Base-by-base conservation (phyloP, 2,113 vertebrate species). In the Pterocles burchelli region DNA sequence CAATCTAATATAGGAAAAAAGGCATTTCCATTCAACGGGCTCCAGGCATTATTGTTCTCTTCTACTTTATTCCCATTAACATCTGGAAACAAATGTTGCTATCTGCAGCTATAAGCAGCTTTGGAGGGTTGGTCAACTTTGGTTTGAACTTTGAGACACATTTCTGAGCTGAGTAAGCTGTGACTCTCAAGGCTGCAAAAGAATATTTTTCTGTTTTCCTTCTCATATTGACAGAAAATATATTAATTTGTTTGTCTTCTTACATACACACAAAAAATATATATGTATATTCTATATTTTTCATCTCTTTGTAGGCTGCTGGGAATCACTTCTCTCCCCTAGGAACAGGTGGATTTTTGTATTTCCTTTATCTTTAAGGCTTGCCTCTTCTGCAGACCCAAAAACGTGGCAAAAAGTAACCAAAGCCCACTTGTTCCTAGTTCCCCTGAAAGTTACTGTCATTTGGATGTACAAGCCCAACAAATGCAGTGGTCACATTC, bases 171-270 rank as follows among this genome's bases (percentile, higher is more conserved):
- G 81, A 91, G 58, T 54, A 90, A 96, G 81, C 43, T 38, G n/a
- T 24, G 29, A 75, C 65, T 92, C n/a, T 76, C 45, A 31, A 84
- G 29, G 36, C 70, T 75, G 92, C 80, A 78, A 91, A 84, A 67
- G 77, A 81, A 76, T 76, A 85, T 87, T 90, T 88, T 90, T 93
- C 43, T 89, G 43, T 38, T 86, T 89, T 83, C 57, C 26, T 95
- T 96, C 73, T 77, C 74, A 48, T 41, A 58, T 65, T 33, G 71
- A 65, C 54, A 59, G 17, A 80, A 83, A 79, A 78, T n/a, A 82
- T 24, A 90, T 20, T 74, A 5, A 63, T 63, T 89, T 2, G 1
- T 79, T 82, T 28, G 10, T 75, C 70, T 91, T 87, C 54, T 83
- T 65, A 65, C 8, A 21, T 29, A 59, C 10, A 45, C 3, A 72